Base-by-base conservation (phyloP, 2,113 vertebrate genomes). In the Abramis brama region DNA sequence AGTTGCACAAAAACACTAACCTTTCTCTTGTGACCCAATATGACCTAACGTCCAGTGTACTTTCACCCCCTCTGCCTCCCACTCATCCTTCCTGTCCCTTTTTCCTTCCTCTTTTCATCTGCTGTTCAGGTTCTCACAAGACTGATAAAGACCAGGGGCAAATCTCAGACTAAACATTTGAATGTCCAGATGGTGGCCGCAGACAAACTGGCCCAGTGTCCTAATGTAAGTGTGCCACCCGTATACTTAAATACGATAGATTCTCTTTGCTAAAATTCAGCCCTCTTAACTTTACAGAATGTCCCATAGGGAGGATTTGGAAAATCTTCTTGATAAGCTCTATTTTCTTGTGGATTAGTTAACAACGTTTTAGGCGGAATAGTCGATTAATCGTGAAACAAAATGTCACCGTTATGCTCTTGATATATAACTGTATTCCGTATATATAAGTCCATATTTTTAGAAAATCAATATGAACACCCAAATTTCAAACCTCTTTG, bases 151-250 rank as follows among this genome's bases (percentile, higher is more conserved):
- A 99, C 98, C 25, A 95, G 98, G 93, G 98, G 98, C 81, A 99
- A 99, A 92, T 98, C 97, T 92, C 98, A 99, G 92, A 97, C 97
- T 88, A 99, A 99, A 91, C 98, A 99, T 92, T 96, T 99, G 85
- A 99, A 98, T 75, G 97, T 99, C 91, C 98, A 99, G 94, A 95
- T 99, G 95, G 98, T 99, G 88, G 98, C 98, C 78, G 96, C 98
- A 91, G 98, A 99, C 92, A 99, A 99, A 92, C 94, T 99, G 82
- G 96, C 97, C 86, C 98, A 99, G 86, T 99, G 98, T 90, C 97
- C 97, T 47, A 96, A 97, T 0, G 98, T 99, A 93, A 97, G 96
- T 96, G 96, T 94, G 88, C 60, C 85, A 77, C 90, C 90, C 25
- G 5, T 47, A 64, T 25, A 9, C 70, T 36, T 70, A 36, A 70